Evolutionary conservation across 35 echinoderm and acorn worm species (phyloP).

Genomic region (Holothuria glaberrima): DNA sequence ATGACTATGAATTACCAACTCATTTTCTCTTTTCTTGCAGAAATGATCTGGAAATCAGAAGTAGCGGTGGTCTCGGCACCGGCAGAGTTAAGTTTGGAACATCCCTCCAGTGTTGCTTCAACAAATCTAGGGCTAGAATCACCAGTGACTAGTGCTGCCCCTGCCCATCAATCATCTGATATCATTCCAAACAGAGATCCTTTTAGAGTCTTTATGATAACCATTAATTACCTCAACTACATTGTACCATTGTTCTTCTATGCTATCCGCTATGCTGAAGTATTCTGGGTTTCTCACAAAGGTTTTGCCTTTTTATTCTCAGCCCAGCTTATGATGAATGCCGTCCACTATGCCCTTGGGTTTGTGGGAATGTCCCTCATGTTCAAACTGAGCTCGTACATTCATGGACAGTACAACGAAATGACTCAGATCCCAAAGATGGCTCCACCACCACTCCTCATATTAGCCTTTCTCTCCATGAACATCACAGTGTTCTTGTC

Average conservation of each 20-base stretch:
- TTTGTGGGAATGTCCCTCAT: constrained; percentile 88
- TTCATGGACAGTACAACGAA: constrained; percentile 72
- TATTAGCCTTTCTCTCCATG: constrained; percentile 76
- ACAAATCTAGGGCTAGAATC: background rate
- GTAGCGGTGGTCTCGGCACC: constrained; percentile 55
- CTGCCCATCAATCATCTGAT: constrained; percentile 10
- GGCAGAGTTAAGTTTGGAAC: background rate
- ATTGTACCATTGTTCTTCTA: constrained; percentile 89
- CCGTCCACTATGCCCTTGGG: constrained; percentile 80
- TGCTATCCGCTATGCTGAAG: constrained; percentile 87
- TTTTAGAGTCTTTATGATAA: constrained; percentile 83
- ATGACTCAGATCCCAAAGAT: constrained; percentile 49
- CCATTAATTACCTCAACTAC: constrained; percentile 96
- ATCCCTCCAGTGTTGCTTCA: constrained; percentile 1
- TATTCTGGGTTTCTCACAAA: constrained; percentile 94
- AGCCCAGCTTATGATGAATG: constrained; percentile 86
- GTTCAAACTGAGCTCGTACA: constrained; percentile 89
- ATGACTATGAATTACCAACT: background rate
- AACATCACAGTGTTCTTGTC: constrained; percentile 90
- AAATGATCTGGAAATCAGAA: constrained; percentile 76
- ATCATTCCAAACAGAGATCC: constrained; percentile 53
- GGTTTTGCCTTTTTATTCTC: constrained; percentile 86
- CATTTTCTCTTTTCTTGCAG: constrained; percentile 4
- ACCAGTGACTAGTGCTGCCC: constrained; percentile 38
- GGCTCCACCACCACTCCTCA: constrained; percentile 39